phyloP scores from a whole-genome alignment of 2,797 vertebrate genomes.

The Oreochromis grahami region DNA sequence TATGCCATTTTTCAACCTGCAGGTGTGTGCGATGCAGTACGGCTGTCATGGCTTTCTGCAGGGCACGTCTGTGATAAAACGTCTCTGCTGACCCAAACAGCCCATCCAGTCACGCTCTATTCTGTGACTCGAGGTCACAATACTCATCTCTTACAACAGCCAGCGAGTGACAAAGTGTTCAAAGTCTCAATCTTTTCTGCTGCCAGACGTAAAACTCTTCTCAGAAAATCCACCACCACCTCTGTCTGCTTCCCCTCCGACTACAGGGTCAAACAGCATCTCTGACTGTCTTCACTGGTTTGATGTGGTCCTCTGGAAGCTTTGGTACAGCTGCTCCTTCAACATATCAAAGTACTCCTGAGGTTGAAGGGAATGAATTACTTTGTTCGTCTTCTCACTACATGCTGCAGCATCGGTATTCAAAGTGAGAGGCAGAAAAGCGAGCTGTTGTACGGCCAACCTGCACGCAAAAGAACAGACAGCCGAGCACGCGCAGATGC shows the following conservation, averaged over 20 bases:
- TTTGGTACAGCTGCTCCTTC: neutral
- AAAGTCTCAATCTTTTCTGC: neutral
- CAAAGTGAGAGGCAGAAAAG: neutral
- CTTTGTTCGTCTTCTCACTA: neutral
- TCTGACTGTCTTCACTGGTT: neutral
- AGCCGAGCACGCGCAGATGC: neutral
- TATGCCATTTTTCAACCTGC: neutral
- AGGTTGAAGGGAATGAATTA: neutral
- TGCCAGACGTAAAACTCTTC: neutral
- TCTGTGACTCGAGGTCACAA: neutral
- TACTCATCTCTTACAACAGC: neutral
- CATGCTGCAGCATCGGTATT: neutral
- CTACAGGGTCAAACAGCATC: neutral
- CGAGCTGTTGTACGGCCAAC: neutral
- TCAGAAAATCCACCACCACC: neutral
- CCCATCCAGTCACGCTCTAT: neutral
- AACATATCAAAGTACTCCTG: slow-evolving; percentile 1
- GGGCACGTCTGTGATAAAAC: fast-evolving
- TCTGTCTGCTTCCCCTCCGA: neutral
- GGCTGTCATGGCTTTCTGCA: neutral
- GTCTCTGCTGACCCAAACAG: fast-evolving
- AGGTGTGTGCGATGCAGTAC: neutral
- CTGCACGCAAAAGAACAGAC: neutral
- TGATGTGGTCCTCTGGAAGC: neutral
- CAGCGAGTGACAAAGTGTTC: neutral